Evolutionary conservation across 2,797 vertebrate genomes (phyloP).

Genomic region (Poecilia gillii): DNA sequence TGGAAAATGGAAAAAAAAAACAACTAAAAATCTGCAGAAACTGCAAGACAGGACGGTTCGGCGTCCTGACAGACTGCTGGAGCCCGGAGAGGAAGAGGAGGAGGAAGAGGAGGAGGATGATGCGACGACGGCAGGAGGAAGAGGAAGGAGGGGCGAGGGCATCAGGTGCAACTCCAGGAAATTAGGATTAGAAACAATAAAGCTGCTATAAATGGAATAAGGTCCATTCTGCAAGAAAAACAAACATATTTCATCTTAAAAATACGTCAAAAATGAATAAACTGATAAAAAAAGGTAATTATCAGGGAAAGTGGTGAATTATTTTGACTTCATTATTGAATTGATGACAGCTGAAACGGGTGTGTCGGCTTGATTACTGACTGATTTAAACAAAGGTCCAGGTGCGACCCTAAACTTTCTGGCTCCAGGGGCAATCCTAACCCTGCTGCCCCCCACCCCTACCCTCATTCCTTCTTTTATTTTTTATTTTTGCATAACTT

Average conservation of each 20-base stretch:
- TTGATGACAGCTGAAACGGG: not conserved
- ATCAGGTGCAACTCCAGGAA: constrained; percentile 21
- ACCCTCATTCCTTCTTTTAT: not conserved
- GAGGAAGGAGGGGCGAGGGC: constrained; percentile 52
- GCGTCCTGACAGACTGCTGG: constrained; percentile 9
- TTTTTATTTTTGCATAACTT: not conserved
- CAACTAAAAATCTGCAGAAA: not conserved
- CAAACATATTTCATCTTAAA: not conserved
- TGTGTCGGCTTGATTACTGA: not conserved
- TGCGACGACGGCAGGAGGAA: constrained; percentile 34
- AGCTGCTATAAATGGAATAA: not conserved
- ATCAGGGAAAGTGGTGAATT: not conserved
- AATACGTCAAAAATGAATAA: not conserved
- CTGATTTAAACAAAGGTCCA: not conserved
- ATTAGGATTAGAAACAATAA: not conserved
- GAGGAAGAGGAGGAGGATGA: constrained; percentile 25
- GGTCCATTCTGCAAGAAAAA: not conserved
- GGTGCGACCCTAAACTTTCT: not conserved
- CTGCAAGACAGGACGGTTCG: constrained; percentile 8
- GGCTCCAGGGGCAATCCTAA: not conserved
- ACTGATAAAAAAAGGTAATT: not conserved
- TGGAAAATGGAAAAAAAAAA: not conserved
- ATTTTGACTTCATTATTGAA: not conserved
- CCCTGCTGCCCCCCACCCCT: not conserved
- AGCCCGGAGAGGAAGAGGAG: constrained; percentile 25